Base-by-base conservation (phyloP, 2,797 vertebrate genomes). In the Choloepus didactylus region DNA sequence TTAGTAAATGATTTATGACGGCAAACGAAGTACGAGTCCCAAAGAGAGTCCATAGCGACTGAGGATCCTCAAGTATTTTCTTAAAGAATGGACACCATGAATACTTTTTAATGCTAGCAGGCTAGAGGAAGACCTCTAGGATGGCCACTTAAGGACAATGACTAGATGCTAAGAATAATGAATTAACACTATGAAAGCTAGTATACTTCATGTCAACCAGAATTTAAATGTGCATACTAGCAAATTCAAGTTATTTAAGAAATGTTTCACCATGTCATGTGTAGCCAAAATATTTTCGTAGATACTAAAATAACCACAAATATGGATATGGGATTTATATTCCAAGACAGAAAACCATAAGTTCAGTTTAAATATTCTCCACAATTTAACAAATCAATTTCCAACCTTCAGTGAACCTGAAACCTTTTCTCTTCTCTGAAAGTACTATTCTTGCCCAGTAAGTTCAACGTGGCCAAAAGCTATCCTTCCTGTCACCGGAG, bases 371-470 rank as follows among this genome's bases (percentile, higher is more conserved):
- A 87, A 91, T 23, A 59, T 73, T 54, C 44, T 82, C 64, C 35
- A 54, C 49, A 89, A 59, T 27, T 79, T 60, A 93, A 91, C 62
- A 89, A 89, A 70, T 79, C 59, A 80, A 84, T 66, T 77, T 72
- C 92, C 41, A 85, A 54, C 38, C 54, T 11, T 82, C n/a, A 44
- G 35, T 69, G 35, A 89, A 77, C 79, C 16, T 69, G 21, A 87
- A 89, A 73, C 31, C 35, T 72, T 81, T 69, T 67, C 10, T 19
- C 49, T 46, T 46, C 19, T 84, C 15, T 23, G 9, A 64, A 94
- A 87, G 70, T 25, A 38, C 69, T 84, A 31, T n/a, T 80, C 54
- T 21, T 87, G 73, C 49, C 59, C 46, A 87, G 0, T 35, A 85
- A 89, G 19, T 87, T 67, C 38, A 64, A 70, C 21, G 25, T 4